Evolutionary conservation across 1,140 invertebrate species (phyloP).

Genomic region (Drosophila pruinosa): DNA sequence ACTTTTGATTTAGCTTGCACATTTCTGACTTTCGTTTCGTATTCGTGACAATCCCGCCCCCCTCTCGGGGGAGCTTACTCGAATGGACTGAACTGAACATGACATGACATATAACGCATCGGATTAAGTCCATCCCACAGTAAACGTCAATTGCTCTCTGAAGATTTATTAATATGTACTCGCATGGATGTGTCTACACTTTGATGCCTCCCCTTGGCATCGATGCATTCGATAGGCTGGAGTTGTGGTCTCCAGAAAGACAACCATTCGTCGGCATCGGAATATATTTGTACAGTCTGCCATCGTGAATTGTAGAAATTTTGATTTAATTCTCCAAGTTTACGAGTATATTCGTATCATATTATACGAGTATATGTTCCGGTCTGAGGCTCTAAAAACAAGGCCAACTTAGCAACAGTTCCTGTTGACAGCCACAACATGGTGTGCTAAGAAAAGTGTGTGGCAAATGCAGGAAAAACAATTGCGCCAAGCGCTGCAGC

Average conservation of each 20-base stretch:
- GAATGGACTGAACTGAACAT: slow-evolving; percentile 12
- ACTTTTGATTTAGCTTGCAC: slow-evolving; percentile 73
- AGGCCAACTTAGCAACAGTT: slow-evolving; percentile 3
- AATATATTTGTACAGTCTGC: slow-evolving; percentile 58
- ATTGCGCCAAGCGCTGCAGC: not conserved
- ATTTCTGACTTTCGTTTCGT: slow-evolving; percentile 19
- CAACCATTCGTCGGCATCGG: slow-evolving; percentile 49
- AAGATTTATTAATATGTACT: slow-evolving; percentile 32
- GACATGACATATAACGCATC: slow-evolving; percentile 38
- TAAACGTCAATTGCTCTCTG: slow-evolving; percentile 19
- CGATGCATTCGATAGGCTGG: not conserved
- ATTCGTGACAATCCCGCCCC: not conserved
- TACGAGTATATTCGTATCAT: not conserved
- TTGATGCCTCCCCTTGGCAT: not conserved
- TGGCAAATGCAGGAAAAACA: slow-evolving; percentile 11
- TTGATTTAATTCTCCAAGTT: slow-evolving; percentile 8
- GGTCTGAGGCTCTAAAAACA: not conserved
- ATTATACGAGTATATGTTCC: not conserved
- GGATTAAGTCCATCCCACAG: slow-evolving; percentile 11
- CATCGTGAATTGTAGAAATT: slow-evolving; percentile 33
- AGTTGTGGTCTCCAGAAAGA: slow-evolving; percentile 17
- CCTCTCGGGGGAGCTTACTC: not conserved
- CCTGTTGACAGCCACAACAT: slow-evolving; percentile 11
- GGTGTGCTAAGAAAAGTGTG: slow-evolving; percentile 3
- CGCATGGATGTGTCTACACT: not conserved